Conservation (phyloP, 1,140 invertebrate species). For the Hylaeus anthracinus region DNA sequence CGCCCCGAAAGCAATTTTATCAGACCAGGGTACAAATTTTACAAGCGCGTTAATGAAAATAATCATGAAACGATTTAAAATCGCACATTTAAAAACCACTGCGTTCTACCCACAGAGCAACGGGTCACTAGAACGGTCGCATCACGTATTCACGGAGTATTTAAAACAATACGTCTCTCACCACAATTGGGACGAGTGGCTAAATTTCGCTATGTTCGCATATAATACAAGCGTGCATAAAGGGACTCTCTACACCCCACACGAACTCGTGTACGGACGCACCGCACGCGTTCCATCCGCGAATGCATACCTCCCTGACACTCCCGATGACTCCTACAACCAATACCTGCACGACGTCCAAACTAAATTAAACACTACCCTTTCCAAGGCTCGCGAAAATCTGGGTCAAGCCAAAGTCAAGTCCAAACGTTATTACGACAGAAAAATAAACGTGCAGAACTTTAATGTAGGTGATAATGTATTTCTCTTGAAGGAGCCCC, state of each 20-base stretch:
- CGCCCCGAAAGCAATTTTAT: neutral
- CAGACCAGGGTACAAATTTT: neutral
- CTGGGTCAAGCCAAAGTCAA: neutral
- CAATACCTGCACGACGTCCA: neutral
- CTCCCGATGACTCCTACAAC: neutral
- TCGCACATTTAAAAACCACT: neutral
- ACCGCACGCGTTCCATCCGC: no score
- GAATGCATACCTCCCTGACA: neutral
- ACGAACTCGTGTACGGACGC: neutral
- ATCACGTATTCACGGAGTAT: neutral
- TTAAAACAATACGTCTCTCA: neutral
- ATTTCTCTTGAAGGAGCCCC: neutral
- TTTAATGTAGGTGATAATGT: neutral
- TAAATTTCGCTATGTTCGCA: no score
- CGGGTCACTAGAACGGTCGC: conserved; percentile 1
- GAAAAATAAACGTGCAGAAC: neutral
- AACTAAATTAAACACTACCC: neutral
- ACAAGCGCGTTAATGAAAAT: neutral
- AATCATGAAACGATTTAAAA: neutral
- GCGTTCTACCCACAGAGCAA: conserved; percentile 1
- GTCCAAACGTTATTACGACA: neutral
- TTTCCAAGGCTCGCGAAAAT: neutral
- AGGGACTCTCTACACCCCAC: neutral
- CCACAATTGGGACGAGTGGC: neutral
- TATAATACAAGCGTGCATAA: neutral